Evolutionary conservation across 2,888 invertebrate species (phyloP), one percentile per base, ranked within the genome.

Genomic region (Microplitis deprimator): DNA sequence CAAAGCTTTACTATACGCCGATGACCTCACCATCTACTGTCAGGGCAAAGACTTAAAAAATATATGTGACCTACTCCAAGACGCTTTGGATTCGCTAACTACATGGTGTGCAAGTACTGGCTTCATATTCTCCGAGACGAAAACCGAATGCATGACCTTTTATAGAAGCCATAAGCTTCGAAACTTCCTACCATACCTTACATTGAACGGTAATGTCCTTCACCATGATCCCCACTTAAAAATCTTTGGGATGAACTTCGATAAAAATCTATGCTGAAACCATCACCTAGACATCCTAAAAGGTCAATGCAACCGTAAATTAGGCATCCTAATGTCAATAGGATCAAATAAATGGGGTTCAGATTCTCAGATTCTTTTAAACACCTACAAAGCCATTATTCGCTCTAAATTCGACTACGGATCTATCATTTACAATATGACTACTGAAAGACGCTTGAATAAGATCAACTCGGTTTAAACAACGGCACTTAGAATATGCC

Each of bases 361-460:
- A 8, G 41, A 41, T 8, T 41, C 41, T 1, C 41, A 41, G 8
- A 41, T 1, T 8, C 41, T 41, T 8, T 8, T 41, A 8, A 41
- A 41, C 41, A 41, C 41, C 41, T 41, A 41, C 0, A 41, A 8
- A 41, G 41, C 41, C 6, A 41, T 41, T 41, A 41, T 41, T 41
- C 41, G 41, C 8, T 41, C 41, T 41, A 41, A 41, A 76, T 40
- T 81, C 20, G 79, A 81, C 68, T 81, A 81, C 39, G 79, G 78
- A 7, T 50, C 69, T 40, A 77, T 77, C 41, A 20, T 77, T 6
- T 79, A 80, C 62, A 20, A 69, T 17, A 69, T 76, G 17, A 76
- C 76, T 41, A 79, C 38, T 4, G 29, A 60, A 1, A 62, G 41
- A 2, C 38, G 1, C 1, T 10, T 60, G 6, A 2, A 39, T 6